Evolutionary conservation across 2,797 vertebrate genomes (phyloP).

Genomic region (Cephalopachus bancanus): DNA sequence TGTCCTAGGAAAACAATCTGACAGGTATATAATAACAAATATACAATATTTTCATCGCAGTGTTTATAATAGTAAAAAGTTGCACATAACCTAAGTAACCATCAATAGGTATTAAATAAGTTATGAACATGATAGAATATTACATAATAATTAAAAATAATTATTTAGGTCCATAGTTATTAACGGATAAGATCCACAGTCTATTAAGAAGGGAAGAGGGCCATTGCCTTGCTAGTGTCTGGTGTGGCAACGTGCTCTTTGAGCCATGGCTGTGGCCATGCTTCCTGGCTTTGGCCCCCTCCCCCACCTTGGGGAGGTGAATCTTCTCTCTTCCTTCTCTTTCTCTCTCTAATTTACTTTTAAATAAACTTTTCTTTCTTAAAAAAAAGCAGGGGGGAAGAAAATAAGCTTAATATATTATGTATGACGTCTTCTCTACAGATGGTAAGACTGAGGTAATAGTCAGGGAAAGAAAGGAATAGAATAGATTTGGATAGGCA

Average conservation of each 20-base stretch:
- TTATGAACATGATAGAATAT: neutral
- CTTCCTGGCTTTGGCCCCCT: no score
- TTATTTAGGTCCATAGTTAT: constrained; percentile 27
- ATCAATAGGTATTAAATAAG: neutral
- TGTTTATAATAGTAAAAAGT: constrained; percentile 46
- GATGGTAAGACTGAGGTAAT: neutral
- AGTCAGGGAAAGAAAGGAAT: neutral
- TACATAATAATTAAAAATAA: constrained; percentile 43
- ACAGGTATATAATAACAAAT: neutral
- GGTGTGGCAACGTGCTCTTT: no score
- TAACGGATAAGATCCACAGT: neutral
- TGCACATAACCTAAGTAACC: neutral
- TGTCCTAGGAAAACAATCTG: constrained; percentile 32
- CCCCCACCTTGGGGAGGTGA: no score
- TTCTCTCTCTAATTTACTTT: no score
- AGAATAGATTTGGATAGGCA: neutral
- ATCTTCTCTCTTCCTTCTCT: no score
- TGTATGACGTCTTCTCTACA: neutral
- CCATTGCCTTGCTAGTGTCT: no score
- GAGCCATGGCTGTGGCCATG: no score
- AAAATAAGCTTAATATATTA: neutral
- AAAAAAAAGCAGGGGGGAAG: neutral
- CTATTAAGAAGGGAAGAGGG: neutral
- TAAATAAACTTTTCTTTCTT: no score
- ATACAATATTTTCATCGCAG: neutral